Base-by-base conservation (phyloP, 2,113 vertebrate species). In the Pachypanchax playfairii region DNA sequence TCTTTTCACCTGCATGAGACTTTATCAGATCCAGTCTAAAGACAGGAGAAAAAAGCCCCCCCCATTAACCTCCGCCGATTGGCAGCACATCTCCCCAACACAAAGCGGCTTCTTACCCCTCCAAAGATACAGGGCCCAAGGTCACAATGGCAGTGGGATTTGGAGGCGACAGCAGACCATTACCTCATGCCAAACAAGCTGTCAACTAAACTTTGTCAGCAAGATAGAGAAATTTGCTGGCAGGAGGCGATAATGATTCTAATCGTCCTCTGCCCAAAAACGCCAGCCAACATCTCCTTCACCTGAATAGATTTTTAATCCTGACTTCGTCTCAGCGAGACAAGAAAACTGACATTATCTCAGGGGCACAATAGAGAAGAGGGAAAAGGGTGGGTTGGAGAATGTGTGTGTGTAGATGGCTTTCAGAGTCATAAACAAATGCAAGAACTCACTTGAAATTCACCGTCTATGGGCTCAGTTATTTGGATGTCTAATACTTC, bases 1-100 rank as follows among this genome's bases (percentile, higher is more conserved):
- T 96, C 95, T 96, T 95, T 96, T 96, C 94, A 96, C 94, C 95
- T 95, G 92, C 84, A 90, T 89, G 91, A 90, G 93, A 94, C 94
- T 94, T 96, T 96, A 99, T 99, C 96, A 96, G 96, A 98, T 99
- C 91, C 88, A 87, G 93, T 92, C 92, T 92, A 94, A 94, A 93
- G 92, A 90, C 87, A 14, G 47, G 91, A 93, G 96, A 96, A 94
- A 97, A 97, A 97, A 94, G 93, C 92, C 84, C 87, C 92, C 92
- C 91, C 92, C 93, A 94, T 96, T 96, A 96, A 94, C 93, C 89
- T 92, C 90, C 90, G 89, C 84, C 93, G 93, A 95, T 77, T 94
- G 93, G 91, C 93, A 94, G 90, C 88, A 91, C 82, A 90, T 93
- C 91, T 89, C 86, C 73, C 85, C 80, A 60, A 92, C 94, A 98